These are phyloP conservation scores for Eupsilia transversa DNA, from an alignment of 2,888 invertebrate species.

Conservation along the genomic window DNA sequence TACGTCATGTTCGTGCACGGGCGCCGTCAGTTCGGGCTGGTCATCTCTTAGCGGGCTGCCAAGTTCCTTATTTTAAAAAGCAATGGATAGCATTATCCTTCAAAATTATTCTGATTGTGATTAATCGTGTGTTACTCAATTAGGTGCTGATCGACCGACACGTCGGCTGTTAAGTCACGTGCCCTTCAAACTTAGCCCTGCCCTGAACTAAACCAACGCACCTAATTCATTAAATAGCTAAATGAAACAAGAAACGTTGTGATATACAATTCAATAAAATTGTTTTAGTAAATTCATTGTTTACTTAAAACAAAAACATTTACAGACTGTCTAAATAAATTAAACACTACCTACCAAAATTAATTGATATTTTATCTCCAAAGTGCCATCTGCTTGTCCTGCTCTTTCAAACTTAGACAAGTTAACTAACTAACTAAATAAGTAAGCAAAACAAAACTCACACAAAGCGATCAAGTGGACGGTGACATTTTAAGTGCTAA, in stretches of 20 bases:
- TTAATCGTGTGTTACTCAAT: neutral
- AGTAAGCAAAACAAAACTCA: constrained; percentile 42
- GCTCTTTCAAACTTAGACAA: constrained; percentile 38
- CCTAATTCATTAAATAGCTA: neutral
- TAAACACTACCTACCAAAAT: constrained; percentile 14
- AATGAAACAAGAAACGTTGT: neutral
- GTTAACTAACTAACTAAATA: constrained; percentile 20
- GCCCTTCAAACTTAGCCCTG: too few relatives aligned
- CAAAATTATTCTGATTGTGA: neutral
- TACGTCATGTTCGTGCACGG: too few relatives aligned
- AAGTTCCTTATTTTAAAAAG: too few relatives aligned
- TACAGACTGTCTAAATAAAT: constrained; percentile 10
- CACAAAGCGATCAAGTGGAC: constrained; percentile 31
- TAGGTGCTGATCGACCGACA: neutral
- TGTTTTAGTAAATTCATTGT: constrained; percentile 7
- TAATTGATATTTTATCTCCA: constrained; percentile 49
- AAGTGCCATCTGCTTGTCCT: constrained; percentile 40
- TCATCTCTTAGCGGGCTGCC: too few relatives aligned
- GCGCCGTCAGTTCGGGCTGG: too few relatives aligned
- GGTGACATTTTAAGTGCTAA: constrained; percentile 28
- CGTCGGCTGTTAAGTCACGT: too few relatives aligned
- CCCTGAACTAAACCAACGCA: neutral
- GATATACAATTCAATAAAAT: neutral
- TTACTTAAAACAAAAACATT: constrained; percentile 17
- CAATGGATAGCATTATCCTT: too few relatives aligned